A percentile compares a stretch with the other conserved stretches of the same genome.
These are phyloP conservation scores for Dendrolimus kikuchii DNA, from an alignment of 1,140 invertebrate species.

Conservation along the genomic window DNA sequence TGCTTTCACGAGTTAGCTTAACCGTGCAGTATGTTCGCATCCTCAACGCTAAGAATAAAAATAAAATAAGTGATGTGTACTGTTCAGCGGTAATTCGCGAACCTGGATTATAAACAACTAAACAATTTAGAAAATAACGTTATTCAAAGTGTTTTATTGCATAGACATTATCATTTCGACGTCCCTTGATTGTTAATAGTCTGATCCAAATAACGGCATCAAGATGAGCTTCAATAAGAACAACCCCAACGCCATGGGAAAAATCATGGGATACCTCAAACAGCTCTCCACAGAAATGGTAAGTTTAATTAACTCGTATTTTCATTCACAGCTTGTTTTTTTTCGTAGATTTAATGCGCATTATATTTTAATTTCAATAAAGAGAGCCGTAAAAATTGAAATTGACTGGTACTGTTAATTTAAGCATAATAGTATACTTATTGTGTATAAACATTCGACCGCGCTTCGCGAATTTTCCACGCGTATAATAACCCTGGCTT, in stretches of 20 bases:
- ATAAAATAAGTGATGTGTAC: conserved; percentile 37
- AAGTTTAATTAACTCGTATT: conserved; percentile 27
- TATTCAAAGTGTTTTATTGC: conserved; percentile 40
- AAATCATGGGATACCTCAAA: conserved; percentile 65
- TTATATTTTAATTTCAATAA: too few species aligned
- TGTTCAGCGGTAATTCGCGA: conserved; percentile 35
- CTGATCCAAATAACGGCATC: conserved; percentile 18
- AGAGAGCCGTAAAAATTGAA: too few species aligned
- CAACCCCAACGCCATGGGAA: conserved; percentile 64
- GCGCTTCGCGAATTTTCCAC: conserved; percentile 17
- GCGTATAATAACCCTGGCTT: conserved; percentile 30
- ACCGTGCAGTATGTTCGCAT: background rate
- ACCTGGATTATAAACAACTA: conserved; percentile 52
- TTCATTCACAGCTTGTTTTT: background rate
- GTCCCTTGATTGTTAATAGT: conserved; percentile 44
- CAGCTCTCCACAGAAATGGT: conserved; percentile 69
- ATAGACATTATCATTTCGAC: conserved; percentile 58
- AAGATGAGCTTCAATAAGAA: conserved; percentile 72
- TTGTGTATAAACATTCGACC: background rate
- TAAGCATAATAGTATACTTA: background rate
- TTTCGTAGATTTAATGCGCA: background rate
- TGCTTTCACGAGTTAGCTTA: conserved; percentile 6
- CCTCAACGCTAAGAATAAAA: conserved; percentile 4
- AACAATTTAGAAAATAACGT: conserved; percentile 32
- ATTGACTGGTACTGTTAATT: too few species aligned